Conservation (phyloP, 2,797 vertebrate genomes). For the Pseudopleuronectes americanus region DNA sequence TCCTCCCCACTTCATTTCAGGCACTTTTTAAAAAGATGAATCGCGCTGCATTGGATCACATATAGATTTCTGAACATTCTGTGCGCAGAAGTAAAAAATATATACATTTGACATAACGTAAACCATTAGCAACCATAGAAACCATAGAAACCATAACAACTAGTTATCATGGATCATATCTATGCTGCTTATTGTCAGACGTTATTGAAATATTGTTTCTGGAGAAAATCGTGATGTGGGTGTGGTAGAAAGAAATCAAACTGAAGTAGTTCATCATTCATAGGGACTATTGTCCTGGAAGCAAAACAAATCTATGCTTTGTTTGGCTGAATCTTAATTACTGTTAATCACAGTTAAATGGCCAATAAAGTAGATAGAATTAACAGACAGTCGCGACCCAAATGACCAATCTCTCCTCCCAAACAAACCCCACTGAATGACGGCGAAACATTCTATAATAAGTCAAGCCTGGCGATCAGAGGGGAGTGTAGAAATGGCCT, state of each 20-base stretch:
- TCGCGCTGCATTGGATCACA: conserved; percentile 12
- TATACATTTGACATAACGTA: background rate
- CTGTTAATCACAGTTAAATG: conserved; percentile 77
- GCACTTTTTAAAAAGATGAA: conserved; percentile 7
- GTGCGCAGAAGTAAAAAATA: too few species aligned
- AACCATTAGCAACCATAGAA: conserved; percentile 2
- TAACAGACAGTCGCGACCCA: conserved; percentile 65
- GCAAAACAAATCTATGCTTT: conserved; percentile 63
- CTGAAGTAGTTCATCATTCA: conserved; percentile 41
- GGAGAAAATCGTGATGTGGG: conserved; percentile 26
- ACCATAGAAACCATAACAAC: conserved; percentile 4
- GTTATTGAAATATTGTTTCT: conserved; percentile 52
- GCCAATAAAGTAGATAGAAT: conserved; percentile 72
- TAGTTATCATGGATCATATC: conserved; percentile 40
- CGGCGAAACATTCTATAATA: conserved; percentile 52
- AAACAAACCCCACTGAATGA: conserved; percentile 59
- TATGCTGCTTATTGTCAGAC: conserved; percentile 23
- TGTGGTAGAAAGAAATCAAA: conserved; percentile 26
- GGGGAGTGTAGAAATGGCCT: conserved; percentile 52
- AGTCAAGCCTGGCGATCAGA: conserved; percentile 62
- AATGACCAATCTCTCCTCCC: conserved; percentile 62
- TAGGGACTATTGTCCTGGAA: conserved; percentile 45
- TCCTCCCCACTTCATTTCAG: conserved; percentile 19
- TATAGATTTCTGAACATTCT: conserved; percentile 31
- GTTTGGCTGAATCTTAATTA: conserved; percentile 72